Evolutionary conservation across 2,797 vertebrate genomes (phyloP).

Genomic region (Potorous gilbertii): DNA sequence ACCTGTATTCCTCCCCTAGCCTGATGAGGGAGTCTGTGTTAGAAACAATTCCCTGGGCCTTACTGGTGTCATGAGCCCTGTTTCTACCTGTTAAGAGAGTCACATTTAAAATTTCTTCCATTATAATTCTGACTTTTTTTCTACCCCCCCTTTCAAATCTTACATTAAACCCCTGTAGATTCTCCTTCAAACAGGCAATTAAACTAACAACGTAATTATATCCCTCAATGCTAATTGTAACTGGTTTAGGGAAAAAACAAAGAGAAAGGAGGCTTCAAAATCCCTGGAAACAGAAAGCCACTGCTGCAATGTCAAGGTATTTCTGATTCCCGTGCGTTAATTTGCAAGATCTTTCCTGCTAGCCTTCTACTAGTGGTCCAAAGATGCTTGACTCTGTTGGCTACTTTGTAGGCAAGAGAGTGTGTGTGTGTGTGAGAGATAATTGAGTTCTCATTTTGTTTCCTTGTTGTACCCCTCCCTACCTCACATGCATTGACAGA

Average conservation of each 20-base stretch:
- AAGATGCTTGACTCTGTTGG: background rate
- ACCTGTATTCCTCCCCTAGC: constrained; percentile 58
- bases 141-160: constrained; percentile 75
- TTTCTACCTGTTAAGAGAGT: constrained; percentile 77
- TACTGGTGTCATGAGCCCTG: constrained; percentile 45
- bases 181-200: constrained; percentile 88
- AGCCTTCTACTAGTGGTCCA: background rate
- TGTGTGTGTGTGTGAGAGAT: background rate
- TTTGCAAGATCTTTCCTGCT: constrained; percentile 35
- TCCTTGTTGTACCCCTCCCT: background rate
- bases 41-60: background rate
- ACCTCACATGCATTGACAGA: background rate
- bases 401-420: background rate
- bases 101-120: constrained; percentile 69
- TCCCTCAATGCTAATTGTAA: constrained; percentile 87
- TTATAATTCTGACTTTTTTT: constrained; percentile 81
- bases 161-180: constrained; percentile 87
- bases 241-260: constrained; percentile 85
- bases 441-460: background rate
- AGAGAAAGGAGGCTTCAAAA: constrained; percentile 79
- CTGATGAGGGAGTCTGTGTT: constrained; percentile 3
- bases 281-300: constrained; percentile 76
- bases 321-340: constrained; percentile 33
- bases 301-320: constrained; percentile 73
- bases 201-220: constrained; percentile 88